phyloP scores from a whole-genome alignment of 2,113 vertebrate species.

The Notechis scutatus region DNA sequence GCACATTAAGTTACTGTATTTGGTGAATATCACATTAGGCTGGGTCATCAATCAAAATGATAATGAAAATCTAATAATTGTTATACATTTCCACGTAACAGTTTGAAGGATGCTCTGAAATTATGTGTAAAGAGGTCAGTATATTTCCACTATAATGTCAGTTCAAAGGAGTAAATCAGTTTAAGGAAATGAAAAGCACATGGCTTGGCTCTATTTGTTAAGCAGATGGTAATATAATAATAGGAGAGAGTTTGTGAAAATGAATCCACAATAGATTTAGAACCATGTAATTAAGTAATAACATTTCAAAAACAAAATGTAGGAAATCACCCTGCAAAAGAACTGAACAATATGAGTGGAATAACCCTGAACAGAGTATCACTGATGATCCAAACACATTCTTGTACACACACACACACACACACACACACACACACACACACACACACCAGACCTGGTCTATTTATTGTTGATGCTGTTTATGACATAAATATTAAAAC shows the following conservation, averaged over 20 bases:
- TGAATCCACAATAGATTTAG: not conserved
- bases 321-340: not conserved
- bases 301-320: not conserved
- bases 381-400: not conserved
- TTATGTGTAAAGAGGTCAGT: not conserved
- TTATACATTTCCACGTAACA: not conserved
- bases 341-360: not conserved
- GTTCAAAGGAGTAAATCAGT: not conserved
- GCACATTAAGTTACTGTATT: not conserved
- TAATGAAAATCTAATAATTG: not conserved
- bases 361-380: not conserved
- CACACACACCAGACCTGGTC: not conserved
- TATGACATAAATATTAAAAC: not conserved
- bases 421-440: too few relatives aligned
- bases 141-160: not conserved
- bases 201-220: not conserved
- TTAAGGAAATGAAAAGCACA: conserved; percentile 3
- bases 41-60: not conserved
- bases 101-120: not conserved
- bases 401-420: not conserved
- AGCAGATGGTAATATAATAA: not conserved
- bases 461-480: not conserved
- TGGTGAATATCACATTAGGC: not conserved
- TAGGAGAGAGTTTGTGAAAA: not conserved
- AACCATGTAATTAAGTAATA: not conserved